A percentile compares a stretch with the other conserved stretches of the same genome.
Evolutionary conservation across 1,140 invertebrate species (phyloP).

Genomic region (Scaptomyza graminum): DNA sequence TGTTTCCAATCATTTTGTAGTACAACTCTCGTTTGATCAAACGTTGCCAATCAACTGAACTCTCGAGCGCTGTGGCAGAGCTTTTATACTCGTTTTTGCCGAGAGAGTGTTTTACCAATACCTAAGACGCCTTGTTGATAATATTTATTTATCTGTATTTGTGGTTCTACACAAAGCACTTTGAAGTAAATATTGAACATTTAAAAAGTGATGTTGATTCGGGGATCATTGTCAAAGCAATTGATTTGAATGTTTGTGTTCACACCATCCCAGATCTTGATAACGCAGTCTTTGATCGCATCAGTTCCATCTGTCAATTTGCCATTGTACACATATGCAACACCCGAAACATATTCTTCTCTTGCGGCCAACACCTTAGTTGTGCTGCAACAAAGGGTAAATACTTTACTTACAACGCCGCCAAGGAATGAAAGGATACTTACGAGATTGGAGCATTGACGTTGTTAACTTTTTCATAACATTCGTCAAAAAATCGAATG

Average conservation of each 20-base stretch:
- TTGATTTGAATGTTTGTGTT: constrained; percentile 17
- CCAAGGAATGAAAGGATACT: neutral
- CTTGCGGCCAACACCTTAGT: neutral
- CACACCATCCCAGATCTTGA: neutral
- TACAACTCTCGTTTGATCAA: neutral
- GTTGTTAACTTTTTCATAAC: neutral
- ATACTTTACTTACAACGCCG: neutral
- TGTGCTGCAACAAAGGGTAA: neutral
- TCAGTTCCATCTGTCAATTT: neutral
- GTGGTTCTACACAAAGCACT: too few relatives aligned
- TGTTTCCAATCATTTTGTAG: constrained; percentile 3
- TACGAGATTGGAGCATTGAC: neutral
- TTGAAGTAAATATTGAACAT: neutral
- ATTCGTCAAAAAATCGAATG: neutral
- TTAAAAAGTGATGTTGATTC: constrained; percentile 15
- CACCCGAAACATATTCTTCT: neutral
- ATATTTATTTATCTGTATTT: neutral
- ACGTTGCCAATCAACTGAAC: constrained; percentile 14
- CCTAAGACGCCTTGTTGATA: neutral
- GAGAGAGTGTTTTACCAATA: constrained; percentile 4
- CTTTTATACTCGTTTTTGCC: constrained; percentile 14
- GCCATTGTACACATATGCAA: neutral
- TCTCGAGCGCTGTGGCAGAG: neutral
- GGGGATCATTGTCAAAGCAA: constrained; percentile 5
- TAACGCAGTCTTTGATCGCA: neutral